Percentiles rank a stretch among this genome's conserved stretches.
phyloP scores from a whole-genome alignment of 2,797 vertebrate genomes.

The Schizothorax lantsangensis region DNA sequence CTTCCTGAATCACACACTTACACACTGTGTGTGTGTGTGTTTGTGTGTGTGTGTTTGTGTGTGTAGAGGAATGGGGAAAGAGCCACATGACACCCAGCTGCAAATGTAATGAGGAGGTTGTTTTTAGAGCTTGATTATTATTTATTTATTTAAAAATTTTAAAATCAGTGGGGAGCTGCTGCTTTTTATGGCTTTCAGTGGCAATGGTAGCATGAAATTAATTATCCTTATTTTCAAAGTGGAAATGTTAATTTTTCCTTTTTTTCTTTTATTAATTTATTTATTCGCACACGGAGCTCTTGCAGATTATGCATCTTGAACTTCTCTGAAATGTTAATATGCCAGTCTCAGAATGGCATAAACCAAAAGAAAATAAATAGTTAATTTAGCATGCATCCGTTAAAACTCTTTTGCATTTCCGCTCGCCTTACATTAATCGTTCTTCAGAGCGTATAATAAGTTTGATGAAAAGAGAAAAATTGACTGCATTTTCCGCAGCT shows the following conservation, averaged over 20 bases:
- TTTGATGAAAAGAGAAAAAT: constrained; percentile 47
- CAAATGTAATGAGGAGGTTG: constrained; percentile 78
- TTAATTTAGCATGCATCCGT: constrained; percentile 52
- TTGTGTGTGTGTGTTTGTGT: constrained; percentile 28
- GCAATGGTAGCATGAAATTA: constrained; percentile 64
- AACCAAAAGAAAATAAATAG: constrained; percentile 53
- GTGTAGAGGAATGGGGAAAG: constrained; percentile 66
- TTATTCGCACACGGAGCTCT: constrained; percentile 59
- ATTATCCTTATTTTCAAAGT: constrained; percentile 64
- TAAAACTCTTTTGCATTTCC: constrained; percentile 29
- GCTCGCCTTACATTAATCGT: constrained; percentile 19
- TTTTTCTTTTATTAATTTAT: constrained; percentile 62
- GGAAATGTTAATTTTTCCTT: constrained; percentile 53
- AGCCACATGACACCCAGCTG: constrained; percentile 79
- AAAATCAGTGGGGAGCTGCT: constrained; percentile 60
- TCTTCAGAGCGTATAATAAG: constrained; percentile 27
- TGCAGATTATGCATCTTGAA: constrained; percentile 56
- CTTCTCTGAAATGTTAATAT: constrained; percentile 60
- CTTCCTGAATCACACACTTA: constrained; percentile 71
- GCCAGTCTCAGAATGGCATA: constrained; percentile 42
- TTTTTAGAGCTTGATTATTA: constrained; percentile 64
- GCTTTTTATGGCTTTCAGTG: constrained; percentile 65
- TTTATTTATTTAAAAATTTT: constrained; percentile 65
- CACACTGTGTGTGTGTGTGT: constrained; percentile 53
- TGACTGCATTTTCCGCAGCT: constrained; percentile 25